Evolutionary conservation across 2,113 vertebrate genomes (phyloP), one percentile per base, ranked within the genome.

Genomic region (Pelobates fuscus): DNA sequence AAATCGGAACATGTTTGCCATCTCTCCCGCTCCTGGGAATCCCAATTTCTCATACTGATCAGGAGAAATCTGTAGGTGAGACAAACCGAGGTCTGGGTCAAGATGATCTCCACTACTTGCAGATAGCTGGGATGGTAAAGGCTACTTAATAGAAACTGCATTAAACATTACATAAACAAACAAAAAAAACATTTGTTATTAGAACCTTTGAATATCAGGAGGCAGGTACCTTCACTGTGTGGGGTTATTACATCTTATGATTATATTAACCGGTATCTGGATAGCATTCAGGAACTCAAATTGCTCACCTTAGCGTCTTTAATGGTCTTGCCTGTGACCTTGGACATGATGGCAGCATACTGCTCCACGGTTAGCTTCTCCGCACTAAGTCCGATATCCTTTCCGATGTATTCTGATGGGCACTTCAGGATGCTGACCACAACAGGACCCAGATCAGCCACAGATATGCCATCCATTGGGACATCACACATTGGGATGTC

Each of bases 1-100:
- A 82, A 91, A 91, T 0, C 70, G 70, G 82, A 89, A 90, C 88
- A 87, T 86, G 27, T 86, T 76, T 0, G 87, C 84, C 66, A 84
- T 0, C 23, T 84, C 86, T 59, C 18, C 25, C n/a, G 80, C 81
- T 0, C 82, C 85, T 0, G 82, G 80, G 71, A 84, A 88, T 46
- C 54, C 74, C 0, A 2, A 49, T 44, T 81, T 83, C 81, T 85
- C 84, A 0, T 83, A 90, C 2, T 83, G 80, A 59, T 89, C 87
- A 0, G 81, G 82, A 1, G 83, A 81, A 0, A 80, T 58, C 91
- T 93, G 80, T 20, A 78, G 8, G 82, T 80, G 11, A 83, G 25
- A 11, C 0, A 5, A 37, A 37, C 32, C 32, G 10, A n/a, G 5
- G 32, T 37, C 32, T 37, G 32, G 10, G 10, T 37, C 32, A 10